Percentiles rank a stretch among this genome's conserved stretches.
Conservation (phyloP, 92 coral and sea anemone species). For the Zoanthus sansibaricus region DNA sequence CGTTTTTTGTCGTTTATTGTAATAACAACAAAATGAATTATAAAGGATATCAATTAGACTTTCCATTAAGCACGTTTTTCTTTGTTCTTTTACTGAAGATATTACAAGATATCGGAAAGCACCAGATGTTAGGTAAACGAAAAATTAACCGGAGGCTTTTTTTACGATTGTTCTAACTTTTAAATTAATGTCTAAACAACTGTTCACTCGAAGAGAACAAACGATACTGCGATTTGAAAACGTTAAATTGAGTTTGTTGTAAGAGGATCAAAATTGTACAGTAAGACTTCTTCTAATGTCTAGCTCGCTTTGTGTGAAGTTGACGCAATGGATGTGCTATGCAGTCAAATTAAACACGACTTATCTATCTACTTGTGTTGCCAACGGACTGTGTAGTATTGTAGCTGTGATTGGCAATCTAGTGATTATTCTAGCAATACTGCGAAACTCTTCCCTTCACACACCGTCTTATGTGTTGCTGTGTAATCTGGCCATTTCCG, state of each 20-base stretch:
- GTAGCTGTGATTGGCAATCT: slow-evolving; percentile 32
- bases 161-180: background rate
- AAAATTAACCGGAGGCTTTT: background rate
- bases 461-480: slow-evolving; percentile 40
- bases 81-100: background rate
- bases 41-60: background rate
- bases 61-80: background rate
- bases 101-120: background rate
- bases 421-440: slow-evolving; percentile 32
- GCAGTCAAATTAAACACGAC: slow-evolving; percentile 17
- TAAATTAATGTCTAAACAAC: background rate
- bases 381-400: slow-evolving; percentile 37
- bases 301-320: background rate
- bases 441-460: slow-evolving; percentile 29
- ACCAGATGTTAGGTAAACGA: background rate
- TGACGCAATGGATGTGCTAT: slow-evolving; percentile 26
- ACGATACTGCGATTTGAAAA: background rate
- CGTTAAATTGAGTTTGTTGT: background rate
- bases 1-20: background rate
- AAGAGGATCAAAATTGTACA: background rate
- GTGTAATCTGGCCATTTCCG: slow-evolving; percentile 38
- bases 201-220: background rate
- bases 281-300: background rate
- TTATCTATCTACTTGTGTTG: slow-evolving; percentile 33
- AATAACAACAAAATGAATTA: background rate